These are phyloP conservation scores for Cirrhinus molitorella DNA, from an alignment of 2,797 vertebrate species.

Conservation along the genomic window DNA sequence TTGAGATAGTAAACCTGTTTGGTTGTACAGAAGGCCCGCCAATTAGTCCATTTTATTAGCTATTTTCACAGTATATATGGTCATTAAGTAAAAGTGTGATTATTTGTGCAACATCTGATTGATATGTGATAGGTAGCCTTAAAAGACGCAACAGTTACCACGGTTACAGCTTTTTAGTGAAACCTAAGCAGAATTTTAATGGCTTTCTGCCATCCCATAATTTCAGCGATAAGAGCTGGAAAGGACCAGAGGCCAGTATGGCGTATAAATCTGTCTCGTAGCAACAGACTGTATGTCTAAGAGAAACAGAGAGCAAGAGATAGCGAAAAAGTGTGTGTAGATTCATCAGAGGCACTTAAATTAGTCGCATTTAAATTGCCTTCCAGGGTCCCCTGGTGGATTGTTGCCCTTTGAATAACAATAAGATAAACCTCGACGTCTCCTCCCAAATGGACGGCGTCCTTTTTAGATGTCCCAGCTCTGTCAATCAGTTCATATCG, in stretches of 20 bases:
- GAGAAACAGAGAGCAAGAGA: slow-evolving; percentile 24
- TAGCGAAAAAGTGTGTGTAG: slow-evolving; percentile 40
- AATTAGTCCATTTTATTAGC: slow-evolving; percentile 35
- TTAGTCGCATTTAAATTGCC: slow-evolving; percentile 71
- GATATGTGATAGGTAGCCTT: slow-evolving; percentile 53
- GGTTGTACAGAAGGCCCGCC: not conserved
- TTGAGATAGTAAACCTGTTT: not conserved
- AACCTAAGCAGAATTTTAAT: slow-evolving; percentile 86
- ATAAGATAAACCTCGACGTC: slow-evolving; percentile 48
- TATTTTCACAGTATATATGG: slow-evolving; percentile 16
- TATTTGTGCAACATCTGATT: slow-evolving; percentile 66
- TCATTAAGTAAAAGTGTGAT: slow-evolving; percentile 46
- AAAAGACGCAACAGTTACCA: slow-evolving; percentile 73
- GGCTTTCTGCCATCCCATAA: slow-evolving; percentile 80
- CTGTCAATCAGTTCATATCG: slow-evolving; percentile 75
- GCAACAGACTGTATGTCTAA: slow-evolving; percentile 64
- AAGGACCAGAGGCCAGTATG: slow-evolving; percentile 78
- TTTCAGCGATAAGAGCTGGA: slow-evolving; percentile 76
- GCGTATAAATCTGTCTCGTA: slow-evolving; percentile 81
- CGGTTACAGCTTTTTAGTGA: slow-evolving; percentile 79
- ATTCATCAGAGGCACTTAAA: slow-evolving; percentile 71
- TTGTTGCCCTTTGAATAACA: slow-evolving; percentile 74
- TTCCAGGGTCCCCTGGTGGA: slow-evolving; percentile 65
- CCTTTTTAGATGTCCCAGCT: slow-evolving; percentile 74
- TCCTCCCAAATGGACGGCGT: slow-evolving; percentile 68